A percentile compares a stretch with the other conserved stretches of the same genome.
Conservation (phyloP, 2,888 invertebrate genomes). For the Syrista parreyssii region DNA sequence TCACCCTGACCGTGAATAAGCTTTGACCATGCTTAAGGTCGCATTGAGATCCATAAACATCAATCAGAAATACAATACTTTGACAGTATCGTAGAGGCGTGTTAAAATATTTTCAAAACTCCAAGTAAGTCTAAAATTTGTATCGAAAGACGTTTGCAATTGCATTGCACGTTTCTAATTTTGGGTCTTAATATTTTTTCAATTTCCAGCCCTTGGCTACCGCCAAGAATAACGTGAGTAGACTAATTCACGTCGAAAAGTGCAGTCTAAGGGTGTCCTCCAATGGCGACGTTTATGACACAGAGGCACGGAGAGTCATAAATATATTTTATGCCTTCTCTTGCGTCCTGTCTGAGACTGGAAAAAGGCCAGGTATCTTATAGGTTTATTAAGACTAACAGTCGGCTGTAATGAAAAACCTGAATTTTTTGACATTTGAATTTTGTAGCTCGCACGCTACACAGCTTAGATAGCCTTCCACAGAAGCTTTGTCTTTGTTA, state of each 20-base stretch:
- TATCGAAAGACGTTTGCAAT: not conserved
- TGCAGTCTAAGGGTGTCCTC: not conserved
- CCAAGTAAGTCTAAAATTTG: not conserved
- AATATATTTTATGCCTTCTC: not conserved
- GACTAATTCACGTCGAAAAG: not conserved
- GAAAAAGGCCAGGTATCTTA: not conserved
- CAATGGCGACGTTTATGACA: not conserved
- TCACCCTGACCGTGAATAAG: constrained; percentile 1
- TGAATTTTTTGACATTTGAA: not conserved
- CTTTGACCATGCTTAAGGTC: not conserved
- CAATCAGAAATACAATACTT: not conserved
- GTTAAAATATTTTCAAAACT: not conserved
- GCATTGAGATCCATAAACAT: not conserved
- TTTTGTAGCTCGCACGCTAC: not conserved
- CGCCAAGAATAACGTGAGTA: not conserved
- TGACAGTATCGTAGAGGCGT: not conserved
- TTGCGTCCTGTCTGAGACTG: not conserved
- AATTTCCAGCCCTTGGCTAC: not conserved
- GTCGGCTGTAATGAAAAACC: not conserved
- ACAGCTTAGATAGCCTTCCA: not conserved
- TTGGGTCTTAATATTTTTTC: not conserved
- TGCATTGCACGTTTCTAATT: not conserved
- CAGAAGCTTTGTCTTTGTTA: not conserved
- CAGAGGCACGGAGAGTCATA: not conserved
- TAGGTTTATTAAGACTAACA: not conserved